phyloP scores from a whole-genome alignment of 2,113 vertebrate genomes.

The Irena cyanogastra region DNA sequence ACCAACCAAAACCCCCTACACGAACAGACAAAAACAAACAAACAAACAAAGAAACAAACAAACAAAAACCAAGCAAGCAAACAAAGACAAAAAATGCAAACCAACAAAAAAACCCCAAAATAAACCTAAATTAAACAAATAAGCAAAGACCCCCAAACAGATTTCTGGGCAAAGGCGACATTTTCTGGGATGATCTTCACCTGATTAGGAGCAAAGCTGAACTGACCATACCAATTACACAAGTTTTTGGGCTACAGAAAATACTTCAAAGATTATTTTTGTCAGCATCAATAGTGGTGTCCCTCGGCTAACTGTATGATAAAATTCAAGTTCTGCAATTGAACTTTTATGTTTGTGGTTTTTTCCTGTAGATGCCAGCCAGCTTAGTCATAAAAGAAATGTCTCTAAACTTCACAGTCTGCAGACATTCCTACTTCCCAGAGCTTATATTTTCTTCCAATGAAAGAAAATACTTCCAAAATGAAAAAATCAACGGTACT shows the following conservation, averaged over 20 bases:
- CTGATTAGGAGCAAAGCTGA: not conserved
- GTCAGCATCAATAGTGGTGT: not conserved
- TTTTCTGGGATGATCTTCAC: not conserved
- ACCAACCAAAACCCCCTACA: not conserved
- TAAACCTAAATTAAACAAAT: not conserved
- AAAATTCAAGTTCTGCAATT: not conserved
- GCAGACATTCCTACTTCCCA: not conserved
- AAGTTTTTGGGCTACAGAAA: not conserved
- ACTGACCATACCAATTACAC: not conserved
- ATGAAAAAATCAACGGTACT: not conserved
- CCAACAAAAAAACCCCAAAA: not conserved
- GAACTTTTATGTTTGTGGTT: fast-evolving
- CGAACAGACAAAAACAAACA: too few relatives aligned
- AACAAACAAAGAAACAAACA: not conserved
- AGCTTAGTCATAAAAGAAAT: not conserved
- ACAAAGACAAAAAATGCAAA: not conserved
- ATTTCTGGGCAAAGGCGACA: not conserved
- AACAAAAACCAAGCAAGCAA: not conserved
- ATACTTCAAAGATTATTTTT: not conserved
- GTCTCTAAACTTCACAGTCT: not conserved
- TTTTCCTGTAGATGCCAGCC: not conserved
- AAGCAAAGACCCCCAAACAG: not conserved
- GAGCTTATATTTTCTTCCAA: not conserved
- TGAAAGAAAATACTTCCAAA: not conserved
- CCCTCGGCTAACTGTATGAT: not conserved